A percentile compares a stretch with the other conserved stretches of the same genome.
These are phyloP conservation scores for Heptranchias perlo DNA, from an alignment of 2,113 vertebrate species.

Conservation along the genomic window DNA sequence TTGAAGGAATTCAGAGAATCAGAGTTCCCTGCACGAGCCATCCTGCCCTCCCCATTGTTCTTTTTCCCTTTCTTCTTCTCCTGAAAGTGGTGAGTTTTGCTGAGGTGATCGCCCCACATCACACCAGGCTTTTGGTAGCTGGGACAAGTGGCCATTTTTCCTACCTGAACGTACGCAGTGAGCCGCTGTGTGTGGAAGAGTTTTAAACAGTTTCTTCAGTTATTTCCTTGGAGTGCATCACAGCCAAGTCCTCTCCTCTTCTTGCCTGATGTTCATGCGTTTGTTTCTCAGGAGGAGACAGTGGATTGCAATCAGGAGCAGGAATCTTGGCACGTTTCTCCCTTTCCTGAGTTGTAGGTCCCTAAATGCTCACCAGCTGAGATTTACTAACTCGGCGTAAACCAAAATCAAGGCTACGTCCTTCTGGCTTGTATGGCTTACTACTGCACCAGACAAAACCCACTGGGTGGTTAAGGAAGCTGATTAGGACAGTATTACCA, in stretches of 20 bases:
- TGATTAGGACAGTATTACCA: background rate
- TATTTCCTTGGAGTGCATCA: background rate
- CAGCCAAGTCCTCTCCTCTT: background rate
- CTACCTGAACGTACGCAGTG: background rate
- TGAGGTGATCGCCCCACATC: background rate
- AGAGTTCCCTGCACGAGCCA: background rate
- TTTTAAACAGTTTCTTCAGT: background rate
- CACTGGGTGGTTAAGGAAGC: background rate
- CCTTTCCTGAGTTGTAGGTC: background rate
- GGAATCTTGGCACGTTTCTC: background rate
- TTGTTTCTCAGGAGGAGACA: background rate
- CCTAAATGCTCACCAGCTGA: background rate
- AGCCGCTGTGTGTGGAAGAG: background rate
- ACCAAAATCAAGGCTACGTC: background rate
- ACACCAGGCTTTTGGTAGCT: background rate
- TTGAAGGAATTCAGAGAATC: background rate
- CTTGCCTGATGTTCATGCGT: background rate
- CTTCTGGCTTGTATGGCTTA: background rate
- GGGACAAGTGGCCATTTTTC: background rate
- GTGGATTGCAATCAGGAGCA: background rate
- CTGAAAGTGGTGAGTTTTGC: background rate
- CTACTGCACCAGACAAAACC: background rate
- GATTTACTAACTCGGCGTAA: background rate
- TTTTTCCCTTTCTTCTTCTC: background rate
- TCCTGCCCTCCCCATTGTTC: background rate